Evolutionary conservation across 2,797 vertebrate genomes (phyloP).

Genomic region (Sardinella longiceps): DNA sequence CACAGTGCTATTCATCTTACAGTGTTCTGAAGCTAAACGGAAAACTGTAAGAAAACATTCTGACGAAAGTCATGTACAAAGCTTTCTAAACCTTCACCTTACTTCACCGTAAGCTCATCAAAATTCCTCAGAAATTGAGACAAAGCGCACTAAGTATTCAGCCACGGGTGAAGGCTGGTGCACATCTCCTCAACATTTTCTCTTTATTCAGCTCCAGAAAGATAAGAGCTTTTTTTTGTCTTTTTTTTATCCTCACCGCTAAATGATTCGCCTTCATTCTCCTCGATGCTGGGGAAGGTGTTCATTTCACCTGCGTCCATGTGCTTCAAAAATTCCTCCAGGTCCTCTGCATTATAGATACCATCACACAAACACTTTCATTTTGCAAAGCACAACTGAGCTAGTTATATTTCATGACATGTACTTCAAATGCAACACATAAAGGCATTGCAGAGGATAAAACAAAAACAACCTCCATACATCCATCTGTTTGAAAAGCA

Average conservation of each 20-base stretch:
- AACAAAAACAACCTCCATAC: background rate
- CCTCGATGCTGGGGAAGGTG: constrained; percentile 89
- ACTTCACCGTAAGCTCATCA: background rate
- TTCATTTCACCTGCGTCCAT: constrained; percentile 95
- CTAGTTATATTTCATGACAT: background rate
- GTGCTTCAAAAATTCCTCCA: constrained; percentile 94
- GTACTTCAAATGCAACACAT: background rate
- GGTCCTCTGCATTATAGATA: constrained; percentile 81
- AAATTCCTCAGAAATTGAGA: background rate
- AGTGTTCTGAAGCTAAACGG: too few relatives aligned
- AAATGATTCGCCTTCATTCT: constrained; percentile 91
- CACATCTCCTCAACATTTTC: background rate
- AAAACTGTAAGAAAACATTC: background rate
- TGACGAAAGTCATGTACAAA: background rate
- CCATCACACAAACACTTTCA: background rate
- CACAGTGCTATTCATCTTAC: background rate
- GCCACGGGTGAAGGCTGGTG: background rate
- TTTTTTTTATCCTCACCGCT: too few relatives aligned
- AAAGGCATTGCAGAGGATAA: background rate
- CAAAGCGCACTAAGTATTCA: background rate
- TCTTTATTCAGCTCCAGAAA: background rate
- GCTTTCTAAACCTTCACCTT: background rate
- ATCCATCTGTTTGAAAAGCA: background rate
- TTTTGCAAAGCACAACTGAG: background rate
- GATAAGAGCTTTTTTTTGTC: background rate